Percentiles rank a stretch among this genome's conserved stretches.
phyloP scores from a whole-genome alignment of 2,797 vertebrate species.

The Smutsia temminckii region DNA sequence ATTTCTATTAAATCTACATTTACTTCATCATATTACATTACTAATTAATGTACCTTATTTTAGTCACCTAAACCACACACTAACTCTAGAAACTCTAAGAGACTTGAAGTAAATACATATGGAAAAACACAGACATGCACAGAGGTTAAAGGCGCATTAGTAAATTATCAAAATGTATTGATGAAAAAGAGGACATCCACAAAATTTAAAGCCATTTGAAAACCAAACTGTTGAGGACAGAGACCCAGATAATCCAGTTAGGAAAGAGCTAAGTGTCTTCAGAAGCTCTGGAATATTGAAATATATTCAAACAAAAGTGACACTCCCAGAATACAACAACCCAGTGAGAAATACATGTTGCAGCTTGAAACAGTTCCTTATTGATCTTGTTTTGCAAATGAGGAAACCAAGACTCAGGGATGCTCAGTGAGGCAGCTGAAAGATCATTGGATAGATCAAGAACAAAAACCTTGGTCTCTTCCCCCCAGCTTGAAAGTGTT shows the following conservation, averaged over 20 bases:
- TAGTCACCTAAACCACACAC: background rate
- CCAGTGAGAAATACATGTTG: background rate
- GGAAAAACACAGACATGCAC: background rate
- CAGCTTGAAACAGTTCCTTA: background rate
- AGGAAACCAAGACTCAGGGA: background rate
- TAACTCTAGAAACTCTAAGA: background rate
- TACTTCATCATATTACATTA: background rate
- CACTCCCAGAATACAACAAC: background rate
- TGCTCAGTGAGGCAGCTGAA: background rate
- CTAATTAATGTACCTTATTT: background rate
- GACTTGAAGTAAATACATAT: background rate
- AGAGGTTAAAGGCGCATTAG: background rate
- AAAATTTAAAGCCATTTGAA: background rate
- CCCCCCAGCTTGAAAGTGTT: background rate
- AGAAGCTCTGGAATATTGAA: background rate
- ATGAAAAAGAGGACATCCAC: background rate
- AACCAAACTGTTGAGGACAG: background rate
- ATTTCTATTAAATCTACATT: background rate
- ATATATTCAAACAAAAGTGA: background rate
- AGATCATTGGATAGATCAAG: background rate
- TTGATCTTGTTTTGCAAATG: slow-evolving; percentile 8
- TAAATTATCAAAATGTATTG: background rate
- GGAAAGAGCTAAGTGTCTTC: background rate
- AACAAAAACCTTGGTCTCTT: background rate
- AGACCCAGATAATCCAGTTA: background rate